These are phyloP conservation scores for Myocastor coypus DNA, from an alignment of 2,113 vertebrate genomes.

Conservation along the genomic window DNA sequence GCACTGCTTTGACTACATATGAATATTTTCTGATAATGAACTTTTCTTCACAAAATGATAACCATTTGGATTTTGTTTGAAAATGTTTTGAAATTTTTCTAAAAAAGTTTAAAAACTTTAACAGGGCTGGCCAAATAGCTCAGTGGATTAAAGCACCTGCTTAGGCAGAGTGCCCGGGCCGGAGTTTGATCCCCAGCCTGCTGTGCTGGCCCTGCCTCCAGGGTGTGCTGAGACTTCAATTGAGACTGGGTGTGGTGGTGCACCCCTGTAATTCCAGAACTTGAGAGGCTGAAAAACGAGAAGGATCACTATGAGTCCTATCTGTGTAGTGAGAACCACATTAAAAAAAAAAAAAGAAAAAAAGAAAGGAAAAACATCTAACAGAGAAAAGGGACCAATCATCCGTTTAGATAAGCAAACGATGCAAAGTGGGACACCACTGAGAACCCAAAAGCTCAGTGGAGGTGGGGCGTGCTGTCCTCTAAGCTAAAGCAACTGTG, in stretches of 20 bases:
- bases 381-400: background rate
- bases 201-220: too few species aligned
- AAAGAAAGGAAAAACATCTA: too few species aligned
- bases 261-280: too few species aligned
- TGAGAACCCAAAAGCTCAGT: background rate
- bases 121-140: background rate
- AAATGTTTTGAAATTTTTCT: background rate
- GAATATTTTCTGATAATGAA: background rate
- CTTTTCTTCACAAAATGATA: background rate
- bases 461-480: background rate
- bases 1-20: background rate
- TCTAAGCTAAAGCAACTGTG: background rate
- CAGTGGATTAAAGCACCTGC: too few species aligned
- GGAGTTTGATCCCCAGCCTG: too few species aligned
- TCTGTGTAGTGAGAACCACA: too few species aligned
- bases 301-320: too few species aligned
- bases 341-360: too few species aligned
- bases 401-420: background rate
- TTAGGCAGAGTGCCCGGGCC: too few species aligned
- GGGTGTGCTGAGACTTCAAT: too few species aligned
- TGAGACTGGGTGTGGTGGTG: too few species aligned
- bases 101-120: slow-evolving; percentile 9
- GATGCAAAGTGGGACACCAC: background rate
- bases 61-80: slow-evolving; percentile 1
- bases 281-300: too few species aligned